These are phyloP conservation scores for Epinephelus moara DNA, from an alignment of 2,113 vertebrate species.

Conservation along the genomic window DNA sequence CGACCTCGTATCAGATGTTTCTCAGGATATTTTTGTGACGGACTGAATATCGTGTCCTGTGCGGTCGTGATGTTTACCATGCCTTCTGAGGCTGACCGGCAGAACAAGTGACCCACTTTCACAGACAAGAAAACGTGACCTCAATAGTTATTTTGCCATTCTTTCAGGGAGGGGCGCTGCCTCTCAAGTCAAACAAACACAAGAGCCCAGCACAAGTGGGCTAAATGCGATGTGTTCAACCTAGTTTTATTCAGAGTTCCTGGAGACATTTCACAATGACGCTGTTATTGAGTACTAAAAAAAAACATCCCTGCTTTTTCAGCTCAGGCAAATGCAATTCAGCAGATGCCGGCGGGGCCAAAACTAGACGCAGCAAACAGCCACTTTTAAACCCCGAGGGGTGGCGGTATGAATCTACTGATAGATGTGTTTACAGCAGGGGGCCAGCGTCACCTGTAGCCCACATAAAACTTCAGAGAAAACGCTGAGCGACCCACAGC, in stretches of 20 bases:
- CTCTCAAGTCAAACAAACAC: conserved; percentile 59
- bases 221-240: neutral
- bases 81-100: conserved; percentile 62
- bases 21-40: neutral
- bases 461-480: conserved; percentile 34
- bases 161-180: conserved; percentile 53
- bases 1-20: neutral
- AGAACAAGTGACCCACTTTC: conserved; percentile 79
- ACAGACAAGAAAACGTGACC: conserved; percentile 73
- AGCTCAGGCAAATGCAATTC: conserved; percentile 29
- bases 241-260: conserved; percentile 25
- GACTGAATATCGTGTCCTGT: conserved; percentile 3
- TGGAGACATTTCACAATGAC: conserved; percentile 26
- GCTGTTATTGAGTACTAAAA: too few relatives aligned
- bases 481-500: conserved; percentile 34
- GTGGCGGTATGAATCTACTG: conserved; percentile 8
- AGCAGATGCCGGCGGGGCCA: conserved; percentile 13
- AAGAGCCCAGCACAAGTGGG: conserved; percentile 5
- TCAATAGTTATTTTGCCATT: conserved; percentile 76
- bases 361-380: conserved; percentile 9
- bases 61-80: conserved; percentile 45
- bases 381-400: neutral
- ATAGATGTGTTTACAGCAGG: conserved; percentile 38
- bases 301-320: neutral
- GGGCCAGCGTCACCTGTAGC: conserved; percentile 57